Conservation (phyloP, 2,113 vertebrate species). For the Alethe diademata region DNA sequence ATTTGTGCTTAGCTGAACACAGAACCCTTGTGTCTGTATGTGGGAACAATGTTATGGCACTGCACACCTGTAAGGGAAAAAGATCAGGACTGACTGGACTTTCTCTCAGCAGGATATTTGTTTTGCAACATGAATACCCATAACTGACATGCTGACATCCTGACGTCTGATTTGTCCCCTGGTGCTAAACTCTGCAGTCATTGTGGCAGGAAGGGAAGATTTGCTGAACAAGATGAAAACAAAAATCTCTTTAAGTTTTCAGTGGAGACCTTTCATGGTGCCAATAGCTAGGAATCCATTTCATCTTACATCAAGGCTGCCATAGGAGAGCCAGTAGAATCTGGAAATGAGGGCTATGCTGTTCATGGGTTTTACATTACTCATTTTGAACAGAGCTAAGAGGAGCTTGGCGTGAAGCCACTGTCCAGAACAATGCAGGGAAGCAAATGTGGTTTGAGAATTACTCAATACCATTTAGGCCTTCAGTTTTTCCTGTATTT, state of each 20-base stretch:
- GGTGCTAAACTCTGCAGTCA: neutral
- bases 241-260: neutral
- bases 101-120: neutral
- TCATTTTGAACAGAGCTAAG: neutral
- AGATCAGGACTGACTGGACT: neutral
- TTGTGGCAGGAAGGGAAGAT: neutral
- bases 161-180: neutral
- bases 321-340: neutral
- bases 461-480: slow-evolving; percentile 8
- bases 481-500: slow-evolving; percentile 60
- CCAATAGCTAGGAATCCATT: neutral
- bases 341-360: neutral
- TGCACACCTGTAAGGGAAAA: neutral
- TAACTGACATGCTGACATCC: neutral
- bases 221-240: neutral
- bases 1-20: neutral
- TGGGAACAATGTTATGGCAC: neutral
- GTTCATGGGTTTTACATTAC: neutral
- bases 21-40: neutral
- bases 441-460: slow-evolving; percentile 37
- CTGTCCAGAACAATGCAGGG: slow-evolving; percentile 43
- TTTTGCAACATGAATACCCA: neutral
- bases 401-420: slow-evolving; percentile 33
- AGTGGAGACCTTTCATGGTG: neutral
- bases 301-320: neutral